Evolutionary conservation across 2,113 vertebrate genomes (phyloP).

Genomic region (Gallinago jamesoni): DNA sequence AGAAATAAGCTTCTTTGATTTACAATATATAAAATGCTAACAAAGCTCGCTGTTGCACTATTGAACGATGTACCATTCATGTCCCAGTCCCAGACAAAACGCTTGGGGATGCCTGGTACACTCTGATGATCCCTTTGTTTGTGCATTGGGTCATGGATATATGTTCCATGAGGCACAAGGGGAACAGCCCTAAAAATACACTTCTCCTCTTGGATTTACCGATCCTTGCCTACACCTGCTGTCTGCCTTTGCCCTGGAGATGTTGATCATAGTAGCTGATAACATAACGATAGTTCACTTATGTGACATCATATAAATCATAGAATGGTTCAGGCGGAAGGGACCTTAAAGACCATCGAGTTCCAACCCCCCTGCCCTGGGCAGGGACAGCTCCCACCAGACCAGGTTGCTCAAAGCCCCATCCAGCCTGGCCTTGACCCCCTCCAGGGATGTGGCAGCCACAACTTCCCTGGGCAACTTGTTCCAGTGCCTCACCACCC

Average conservation of each 20-base stretch:
- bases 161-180: neutral
- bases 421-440: neutral
- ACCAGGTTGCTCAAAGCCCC: neutral
- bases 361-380: neutral
- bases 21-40: neutral
- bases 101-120: neutral
- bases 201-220: neutral
- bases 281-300: rapidly evolving
- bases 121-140: neutral
- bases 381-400: neutral
- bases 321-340: neutral
- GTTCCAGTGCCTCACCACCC: neutral
- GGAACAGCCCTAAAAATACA: neutral
- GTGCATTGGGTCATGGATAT: neutral
- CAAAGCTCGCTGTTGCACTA: neutral
- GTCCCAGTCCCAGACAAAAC: neutral
- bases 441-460: neutral
- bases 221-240: rapidly evolving
- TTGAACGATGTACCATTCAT: neutral
- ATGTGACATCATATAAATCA: neutral
- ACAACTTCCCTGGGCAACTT: neutral
- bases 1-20: neutral
- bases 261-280: rapidly evolving
- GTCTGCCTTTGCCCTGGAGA: neutral
- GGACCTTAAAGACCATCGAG: neutral